Percentiles rank a stretch among this genome's conserved stretches.
phyloP scores from a whole-genome alignment of 2,888 invertebrate genomes.

The Lasioglossum marginatum region DNA sequence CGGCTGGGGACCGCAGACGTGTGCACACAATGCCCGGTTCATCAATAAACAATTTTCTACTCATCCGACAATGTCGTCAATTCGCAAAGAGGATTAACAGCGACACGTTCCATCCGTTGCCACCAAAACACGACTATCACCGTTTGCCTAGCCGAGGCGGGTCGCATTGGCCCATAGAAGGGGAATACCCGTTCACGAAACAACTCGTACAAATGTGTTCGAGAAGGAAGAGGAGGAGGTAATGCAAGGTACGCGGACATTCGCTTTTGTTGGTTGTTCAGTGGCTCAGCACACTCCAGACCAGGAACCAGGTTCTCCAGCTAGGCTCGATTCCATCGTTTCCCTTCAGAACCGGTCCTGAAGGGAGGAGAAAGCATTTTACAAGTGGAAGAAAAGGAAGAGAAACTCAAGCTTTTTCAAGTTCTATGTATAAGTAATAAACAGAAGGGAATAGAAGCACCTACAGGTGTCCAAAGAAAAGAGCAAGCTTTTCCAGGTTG shows the following conservation, averaged over 20 bases:
- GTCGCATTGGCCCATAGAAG: conserved; percentile 4
- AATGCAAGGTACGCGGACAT: conserved; percentile 29
- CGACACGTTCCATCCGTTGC: neutral
- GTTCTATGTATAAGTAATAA: neutral
- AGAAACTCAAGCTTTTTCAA: neutral
- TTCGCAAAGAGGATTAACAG: conserved; percentile 40
- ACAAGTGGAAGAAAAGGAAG: neutral
- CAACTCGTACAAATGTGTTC: conserved; percentile 12
- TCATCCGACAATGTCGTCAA: conserved; percentile 5
- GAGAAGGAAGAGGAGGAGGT: conserved; percentile 35
- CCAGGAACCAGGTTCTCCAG: conserved; percentile 15
- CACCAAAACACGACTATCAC: conserved; percentile 26
- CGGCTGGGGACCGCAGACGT: neutral
- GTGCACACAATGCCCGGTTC: neutral
- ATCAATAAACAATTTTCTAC: neutral
- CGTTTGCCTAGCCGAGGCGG: neutral
- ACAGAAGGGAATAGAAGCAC: too few relatives aligned
- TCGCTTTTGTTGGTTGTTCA: conserved; percentile 42
- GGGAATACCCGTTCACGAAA: conserved; percentile 34
- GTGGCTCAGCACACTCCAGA: conserved; percentile 26
- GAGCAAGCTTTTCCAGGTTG: neutral
- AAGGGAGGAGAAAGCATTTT: neutral
- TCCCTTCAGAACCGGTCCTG: neutral
- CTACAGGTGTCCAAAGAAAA: too few relatives aligned
- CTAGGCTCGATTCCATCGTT: neutral